Percentiles rank a stretch among this genome's conserved stretches.
These are phyloP conservation scores for Aphodius granarius DNA, from an alignment of 2,888 invertebrate genomes.

Conservation along the genomic window DNA sequence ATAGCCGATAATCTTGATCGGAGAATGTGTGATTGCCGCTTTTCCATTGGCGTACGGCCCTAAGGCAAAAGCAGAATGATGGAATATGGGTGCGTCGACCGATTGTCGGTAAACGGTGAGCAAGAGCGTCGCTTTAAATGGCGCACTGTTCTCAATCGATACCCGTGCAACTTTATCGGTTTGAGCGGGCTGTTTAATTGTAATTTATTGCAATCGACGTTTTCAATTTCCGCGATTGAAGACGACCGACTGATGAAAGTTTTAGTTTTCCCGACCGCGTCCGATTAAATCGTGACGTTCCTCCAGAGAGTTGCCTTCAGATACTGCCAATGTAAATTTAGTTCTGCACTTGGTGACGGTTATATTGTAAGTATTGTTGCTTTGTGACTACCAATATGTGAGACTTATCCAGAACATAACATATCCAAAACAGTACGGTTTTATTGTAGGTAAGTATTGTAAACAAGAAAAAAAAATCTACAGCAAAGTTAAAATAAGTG, in stretches of 20 bases:
- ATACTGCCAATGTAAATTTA: background rate
- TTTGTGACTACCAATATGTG: too few relatives aligned
- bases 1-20: background rate
- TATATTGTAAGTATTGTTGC: too few relatives aligned
- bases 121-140: background rate
- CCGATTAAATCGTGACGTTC: background rate
- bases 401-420: too few relatives aligned
- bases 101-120: slow-evolving; percentile 19
- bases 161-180: slow-evolving; percentile 14
- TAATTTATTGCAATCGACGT: slow-evolving; percentile 18
- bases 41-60: background rate
- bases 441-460: too few relatives aligned
- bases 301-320: background rate
- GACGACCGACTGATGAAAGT: background rate
- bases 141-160: slow-evolving; percentile 3
- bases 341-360: too few relatives aligned
- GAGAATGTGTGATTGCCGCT: background rate
- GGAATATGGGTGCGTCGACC: slow-evolving; percentile 14
- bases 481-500: too few relatives aligned
- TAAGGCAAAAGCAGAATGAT: background rate
- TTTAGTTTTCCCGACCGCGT: background rate
- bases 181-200: slow-evolving; percentile 18
- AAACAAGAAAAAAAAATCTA: too few relatives aligned
- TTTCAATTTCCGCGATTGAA: slow-evolving; percentile 16
- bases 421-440: too few relatives aligned